Conservation (phyloP, 1,140 invertebrate genomes). For the Lasioglossum albipes region DNA sequence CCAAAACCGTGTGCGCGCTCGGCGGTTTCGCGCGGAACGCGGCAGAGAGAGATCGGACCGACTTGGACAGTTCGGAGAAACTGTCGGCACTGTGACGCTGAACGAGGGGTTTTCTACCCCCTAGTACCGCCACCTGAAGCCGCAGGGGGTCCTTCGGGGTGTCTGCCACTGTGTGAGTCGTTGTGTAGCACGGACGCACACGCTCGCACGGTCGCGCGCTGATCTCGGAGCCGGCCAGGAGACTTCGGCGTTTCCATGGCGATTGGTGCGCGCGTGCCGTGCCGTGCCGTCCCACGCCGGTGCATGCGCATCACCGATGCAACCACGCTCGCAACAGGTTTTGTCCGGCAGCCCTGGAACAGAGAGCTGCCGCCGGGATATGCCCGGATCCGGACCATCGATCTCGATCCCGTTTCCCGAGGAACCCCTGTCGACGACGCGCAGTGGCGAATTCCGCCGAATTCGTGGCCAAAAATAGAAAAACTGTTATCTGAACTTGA, state of each 20-base stretch:
- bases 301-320: conserved; percentile 60
- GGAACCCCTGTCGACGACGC: too few species aligned
- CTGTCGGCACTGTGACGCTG: conserved; percentile 69
- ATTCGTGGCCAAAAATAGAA: too few species aligned
- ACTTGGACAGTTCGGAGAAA: conserved; percentile 68
- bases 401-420: conserved; percentile 30
- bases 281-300: conserved; percentile 31
- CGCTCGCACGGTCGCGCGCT: conserved; percentile 33
- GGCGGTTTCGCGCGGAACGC: background rate
- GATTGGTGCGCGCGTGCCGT: conserved; percentile 65
- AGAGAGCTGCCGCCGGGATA: conserved; percentile 6
- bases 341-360: conserved; percentile 47
- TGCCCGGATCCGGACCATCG: conserved; percentile 27
- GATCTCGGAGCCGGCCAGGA: conserved; percentile 59
- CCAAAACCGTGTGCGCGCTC: background rate
- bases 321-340: conserved; percentile 68
- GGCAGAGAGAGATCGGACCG: conserved; percentile 54
- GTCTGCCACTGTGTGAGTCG: conserved; percentile 45
- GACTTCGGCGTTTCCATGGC: conserved; percentile 67
- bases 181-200: background rate
- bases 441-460: too few species aligned
- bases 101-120: conserved; percentile 71
- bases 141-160: conserved; percentile 63
- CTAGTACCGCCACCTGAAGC: conserved; percentile 68
- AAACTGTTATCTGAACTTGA: too few species aligned